Evolutionary conservation across 2,113 vertebrate genomes (phyloP), one percentile per base, ranked within the genome.

Genomic region (Hemichromis elongatus): DNA sequence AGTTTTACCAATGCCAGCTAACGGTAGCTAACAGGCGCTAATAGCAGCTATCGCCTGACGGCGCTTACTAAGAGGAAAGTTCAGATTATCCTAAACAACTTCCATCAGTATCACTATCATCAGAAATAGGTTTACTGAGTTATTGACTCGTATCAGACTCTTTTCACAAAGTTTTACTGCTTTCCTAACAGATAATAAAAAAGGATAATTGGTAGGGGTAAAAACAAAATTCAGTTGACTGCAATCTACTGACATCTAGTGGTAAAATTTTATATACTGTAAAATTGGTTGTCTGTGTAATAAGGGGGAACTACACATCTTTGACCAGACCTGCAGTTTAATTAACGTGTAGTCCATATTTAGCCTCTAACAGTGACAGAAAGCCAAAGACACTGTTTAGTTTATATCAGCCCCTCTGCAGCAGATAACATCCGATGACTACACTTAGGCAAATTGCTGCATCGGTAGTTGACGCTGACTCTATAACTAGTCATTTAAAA

Each of bases 341-440:
- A 73, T 47, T 14, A 55, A 81, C 42, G 14, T 37, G 47, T 13
- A 16, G 35, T 81, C 54, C 30, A 28, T 9, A 7, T 63, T 21
- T 30, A 19, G 24, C 56, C 5, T 35, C 3, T 35, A 61, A 54
- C 61, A 79, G 24, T 6, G 28, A 42, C 56, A 61, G 10, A 63
- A 83, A 81, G 85, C 75, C 86, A 81, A 75, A 78, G 4, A 40
- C 52, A 11, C 45, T 55, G 85, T 86, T 82, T 68, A 26, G 26
- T 18, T 52, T 81, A 77, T 57, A 50, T 11, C 3, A 1, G 7
- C 0, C 26, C 12, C 7, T 28, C 12, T 9, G 47, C 83, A 80
- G 77, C 19, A 14, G 30, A 70, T 79, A 45, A 80, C 85, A 77
- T 83, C 85, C 84, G 56, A 92, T 85, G 68, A 61, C 90, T 26